Conservation (phyloP, 2,797 vertebrate genomes). For the Parauchenoglanis ngamensis region DNA sequence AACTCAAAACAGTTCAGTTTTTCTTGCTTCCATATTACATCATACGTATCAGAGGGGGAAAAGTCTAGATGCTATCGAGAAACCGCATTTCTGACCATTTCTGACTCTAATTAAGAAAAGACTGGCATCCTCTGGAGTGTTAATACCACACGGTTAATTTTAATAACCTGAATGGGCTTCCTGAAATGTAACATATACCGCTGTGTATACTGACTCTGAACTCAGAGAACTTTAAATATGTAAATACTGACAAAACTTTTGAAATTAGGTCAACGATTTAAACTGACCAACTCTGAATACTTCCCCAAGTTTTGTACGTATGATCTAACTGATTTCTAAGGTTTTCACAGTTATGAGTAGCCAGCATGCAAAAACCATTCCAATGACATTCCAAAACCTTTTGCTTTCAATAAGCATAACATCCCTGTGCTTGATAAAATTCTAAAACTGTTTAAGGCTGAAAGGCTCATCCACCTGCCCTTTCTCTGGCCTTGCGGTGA, state of each 20-base stretch:
- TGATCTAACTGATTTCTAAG: background rate
- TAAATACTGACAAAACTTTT: background rate
- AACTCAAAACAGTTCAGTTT: background rate
- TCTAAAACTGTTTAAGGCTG: slow-evolving; percentile 33
- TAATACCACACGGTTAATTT: background rate
- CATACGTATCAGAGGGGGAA: background rate
- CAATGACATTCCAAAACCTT: slow-evolving; percentile 12
- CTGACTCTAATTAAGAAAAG: background rate
- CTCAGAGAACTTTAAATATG: background rate
- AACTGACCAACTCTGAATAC: background rate
- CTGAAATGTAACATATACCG: background rate
- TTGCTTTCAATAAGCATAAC: slow-evolving; percentile 26
- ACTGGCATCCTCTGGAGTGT: background rate
- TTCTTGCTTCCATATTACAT: background rate
- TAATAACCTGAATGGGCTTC: background rate
- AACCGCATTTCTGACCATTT: background rate
- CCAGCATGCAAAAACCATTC: slow-evolving; percentile 20
- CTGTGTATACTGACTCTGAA: background rate
- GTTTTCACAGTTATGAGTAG: slow-evolving; percentile 5
- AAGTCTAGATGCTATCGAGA: background rate
- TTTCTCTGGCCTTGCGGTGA: slow-evolving; percentile 60
- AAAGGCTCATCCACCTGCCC: slow-evolving; percentile 62
- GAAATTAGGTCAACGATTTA: background rate
- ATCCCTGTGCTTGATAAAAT: slow-evolving; percentile 31
- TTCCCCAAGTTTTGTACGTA: background rate